Conservation (phyloP, 1,140 invertebrate genomes). For the Temnothorax longispinosus region DNA sequence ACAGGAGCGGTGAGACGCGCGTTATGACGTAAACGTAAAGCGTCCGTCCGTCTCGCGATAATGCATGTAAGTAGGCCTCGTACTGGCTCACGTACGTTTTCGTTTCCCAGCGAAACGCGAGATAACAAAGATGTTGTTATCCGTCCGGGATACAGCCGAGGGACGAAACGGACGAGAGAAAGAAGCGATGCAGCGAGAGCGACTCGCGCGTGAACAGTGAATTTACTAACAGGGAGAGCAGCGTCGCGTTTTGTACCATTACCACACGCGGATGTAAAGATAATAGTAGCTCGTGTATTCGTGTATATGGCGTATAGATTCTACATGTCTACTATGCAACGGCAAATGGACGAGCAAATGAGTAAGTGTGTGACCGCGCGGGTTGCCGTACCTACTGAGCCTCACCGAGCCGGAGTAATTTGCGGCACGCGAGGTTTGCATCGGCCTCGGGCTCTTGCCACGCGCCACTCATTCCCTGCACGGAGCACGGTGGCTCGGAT, state of each 20-base stretch:
- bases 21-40: not conserved
- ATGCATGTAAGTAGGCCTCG: not conserved
- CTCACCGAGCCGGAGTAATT: constrained; percentile 77
- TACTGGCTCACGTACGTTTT: not conserved
- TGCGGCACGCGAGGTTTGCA: constrained; percentile 80
- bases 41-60: constrained; percentile 10
- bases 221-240: constrained; percentile 20
- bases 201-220: constrained; percentile 4
- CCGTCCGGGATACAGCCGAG: constrained; percentile 2
- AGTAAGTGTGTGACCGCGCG: constrained; percentile 72
- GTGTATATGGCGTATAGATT: constrained; percentile 36
- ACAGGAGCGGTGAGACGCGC: not conserved
- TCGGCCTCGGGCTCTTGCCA: constrained; percentile 72
- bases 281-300: constrained; percentile 31
- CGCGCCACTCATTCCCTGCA: constrained; percentile 70
- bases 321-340: constrained; percentile 2
- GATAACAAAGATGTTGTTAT: constrained; percentile 40
- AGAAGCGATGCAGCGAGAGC: constrained; percentile 8
- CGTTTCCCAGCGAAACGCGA: not conserved
- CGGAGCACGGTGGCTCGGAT: constrained; percentile 18
- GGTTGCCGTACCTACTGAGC: constrained; percentile 70
- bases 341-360: constrained; percentile 67
- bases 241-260: constrained; percentile 30
- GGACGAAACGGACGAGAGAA: constrained; percentile 31
- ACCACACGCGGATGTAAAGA: not conserved